These are phyloP conservation scores for Xiphias gladius DNA, from an alignment of 2,113 vertebrate species.

Conservation along the genomic window DNA sequence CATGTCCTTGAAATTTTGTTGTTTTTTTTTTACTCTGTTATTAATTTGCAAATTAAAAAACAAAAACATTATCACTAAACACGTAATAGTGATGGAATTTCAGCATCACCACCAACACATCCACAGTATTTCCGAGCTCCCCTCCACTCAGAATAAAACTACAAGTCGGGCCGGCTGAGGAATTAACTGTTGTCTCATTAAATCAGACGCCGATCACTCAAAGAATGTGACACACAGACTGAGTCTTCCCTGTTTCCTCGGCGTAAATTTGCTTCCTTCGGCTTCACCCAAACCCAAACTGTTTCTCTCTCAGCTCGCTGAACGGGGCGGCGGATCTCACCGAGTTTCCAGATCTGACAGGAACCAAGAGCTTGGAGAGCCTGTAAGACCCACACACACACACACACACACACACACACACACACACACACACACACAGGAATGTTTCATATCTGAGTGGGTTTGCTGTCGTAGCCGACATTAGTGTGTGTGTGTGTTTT, in stretches of 20 bases:
- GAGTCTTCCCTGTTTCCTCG: background rate
- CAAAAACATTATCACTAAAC: no score
- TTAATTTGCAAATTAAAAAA: no score
- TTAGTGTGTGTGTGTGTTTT: slow-evolving; percentile 31
- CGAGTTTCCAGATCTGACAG: slow-evolving; percentile 93
- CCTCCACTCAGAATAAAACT: no score
- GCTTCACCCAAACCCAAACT: background rate
- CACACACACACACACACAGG: slow-evolving; percentile 29
- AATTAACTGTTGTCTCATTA: background rate
- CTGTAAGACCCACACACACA: slow-evolving; percentile 86
- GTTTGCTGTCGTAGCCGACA: slow-evolving; percentile 52
- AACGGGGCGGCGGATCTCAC: slow-evolving; percentile 94
- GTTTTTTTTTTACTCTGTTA: no score
- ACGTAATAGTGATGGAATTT: no score
- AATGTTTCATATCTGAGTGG: slow-evolving; percentile 41
- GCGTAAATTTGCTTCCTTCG: background rate
- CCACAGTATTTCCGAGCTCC: no score
- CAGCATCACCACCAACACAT: no score
- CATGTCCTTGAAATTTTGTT: no score
- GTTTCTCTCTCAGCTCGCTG: slow-evolving; percentile 86
- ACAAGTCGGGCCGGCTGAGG: no score
- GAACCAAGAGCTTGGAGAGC: slow-evolving; percentile 92
- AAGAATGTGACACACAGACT: no score
- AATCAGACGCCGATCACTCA: background rate
- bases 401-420: slow-evolving; percentile 47